Evolutionary conservation across 1,140 invertebrate genomes (phyloP), one percentile per base, ranked within the genome.

Genomic region (Neocloeon triangulifer): DNA sequence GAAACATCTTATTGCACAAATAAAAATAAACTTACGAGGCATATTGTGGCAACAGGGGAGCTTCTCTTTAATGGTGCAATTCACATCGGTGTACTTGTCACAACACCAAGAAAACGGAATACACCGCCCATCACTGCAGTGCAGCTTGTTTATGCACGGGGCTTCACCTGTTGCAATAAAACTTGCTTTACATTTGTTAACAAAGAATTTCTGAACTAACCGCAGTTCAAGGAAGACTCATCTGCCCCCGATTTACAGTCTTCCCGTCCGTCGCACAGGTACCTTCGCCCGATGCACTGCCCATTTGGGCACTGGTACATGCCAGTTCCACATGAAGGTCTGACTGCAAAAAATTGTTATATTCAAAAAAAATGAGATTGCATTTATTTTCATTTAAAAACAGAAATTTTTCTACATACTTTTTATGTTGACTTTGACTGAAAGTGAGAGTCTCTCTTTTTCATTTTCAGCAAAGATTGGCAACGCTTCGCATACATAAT

Each of bases 171-270:
- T 5, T n/a, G 10, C 4, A 6, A 13, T 13, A 27, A 33, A n/a
- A 8, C 14, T 25, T 30, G 32, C 33, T 33, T 32, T 20, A 22
- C 19, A 30, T 30, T 5, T 16, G 18, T 5, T 16, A 36, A 2
- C 25, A 38, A 30, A 14, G 32, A 27, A 17, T 10, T 15, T 18
- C 16, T 5, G 14, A 7, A 36, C 39, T 40, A 37, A 50, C 59
- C 52, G 41, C 61, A 64, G 7, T 47, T 45, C 12, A 41, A 41
- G 18, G 36, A 10, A 34, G 40, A 43, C 43, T 67, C 64, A 43
- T 66, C 64, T 5, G 55, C 52, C 14, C 53, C 53, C 42, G 64
- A 65, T 34, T 45, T 47, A 45, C 72, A 75, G 46, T 76, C 72
- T 20, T 48, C 39, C 37, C 61, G 58, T 19, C 63, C 65, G 47